Percentiles rank a stretch among this genome's conserved stretches.
phyloP scores from a whole-genome alignment of 2,797 vertebrate genomes.

The Sebastes alutus region DNA sequence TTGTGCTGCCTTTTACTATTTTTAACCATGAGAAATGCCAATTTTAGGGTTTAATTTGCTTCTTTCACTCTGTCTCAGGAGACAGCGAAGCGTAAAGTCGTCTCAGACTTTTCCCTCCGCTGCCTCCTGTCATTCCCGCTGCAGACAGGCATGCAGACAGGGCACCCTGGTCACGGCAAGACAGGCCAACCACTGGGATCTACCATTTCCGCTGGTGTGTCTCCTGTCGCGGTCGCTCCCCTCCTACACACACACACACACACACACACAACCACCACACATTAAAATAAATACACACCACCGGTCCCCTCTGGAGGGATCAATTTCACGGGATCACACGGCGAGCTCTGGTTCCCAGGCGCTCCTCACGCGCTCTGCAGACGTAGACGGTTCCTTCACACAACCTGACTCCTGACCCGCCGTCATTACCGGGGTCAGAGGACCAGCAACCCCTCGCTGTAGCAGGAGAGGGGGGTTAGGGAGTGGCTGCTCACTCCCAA shows the following conservation, averaged over 20 bases:
- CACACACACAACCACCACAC: constrained; percentile 50
- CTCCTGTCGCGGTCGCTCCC: constrained; percentile 48
- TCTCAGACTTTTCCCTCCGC: constrained; percentile 10
- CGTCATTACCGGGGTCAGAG: constrained; percentile 73
- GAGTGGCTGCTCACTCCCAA: constrained; percentile 16
- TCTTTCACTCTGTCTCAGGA: not conserved
- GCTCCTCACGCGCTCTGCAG: constrained; percentile 73
- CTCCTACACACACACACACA: constrained; percentile 37
- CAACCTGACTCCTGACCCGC: constrained; percentile 76
- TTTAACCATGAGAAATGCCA: not conserved
- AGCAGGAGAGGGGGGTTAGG: constrained; percentile 6
- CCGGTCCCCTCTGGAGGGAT: constrained; percentile 70
- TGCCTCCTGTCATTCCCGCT: constrained; percentile 18
- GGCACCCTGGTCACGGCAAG: constrained; percentile 41
- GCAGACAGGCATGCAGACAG: constrained; percentile 61
- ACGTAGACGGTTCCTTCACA: constrained; percentile 67
- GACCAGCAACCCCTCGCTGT: constrained; percentile 53
- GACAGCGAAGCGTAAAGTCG: not conserved
- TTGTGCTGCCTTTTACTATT: not conserved
- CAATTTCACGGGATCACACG: constrained; percentile 81
- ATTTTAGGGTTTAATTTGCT: not conserved
- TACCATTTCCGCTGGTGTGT: constrained; percentile 63
- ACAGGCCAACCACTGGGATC: constrained; percentile 48
- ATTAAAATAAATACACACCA: constrained; percentile 71
- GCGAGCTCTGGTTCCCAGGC: constrained; percentile 79